Evolutionary conservation across 1,140 invertebrate genomes (phyloP), one percentile per base, ranked within the genome.

Genomic region (Andricus grossulariae): DNA sequence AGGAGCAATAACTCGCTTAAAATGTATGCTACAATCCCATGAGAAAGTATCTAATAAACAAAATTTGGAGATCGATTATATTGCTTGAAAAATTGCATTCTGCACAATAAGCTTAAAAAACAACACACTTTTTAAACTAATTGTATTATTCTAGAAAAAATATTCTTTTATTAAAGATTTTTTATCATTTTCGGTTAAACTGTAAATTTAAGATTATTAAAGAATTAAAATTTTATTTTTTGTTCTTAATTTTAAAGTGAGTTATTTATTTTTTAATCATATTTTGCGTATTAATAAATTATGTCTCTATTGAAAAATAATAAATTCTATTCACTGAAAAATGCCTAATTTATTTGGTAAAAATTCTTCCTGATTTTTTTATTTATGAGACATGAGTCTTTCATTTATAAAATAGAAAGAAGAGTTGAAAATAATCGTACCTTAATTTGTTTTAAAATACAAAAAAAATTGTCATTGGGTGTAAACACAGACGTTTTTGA

Each of bases 41-140:
- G 25, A 66, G 39, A 39, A 66, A 66, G n/a, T 25, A 60, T 39
- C 13, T 39, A 39, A 39, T n/a, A 39, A 25, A 15, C 32, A 32
- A 39, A 66, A 66, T 66, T 66, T 66, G 39, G 57, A 66, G 57
- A 39, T 66, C 57, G 32, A 39, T 66, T n/a, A 66, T 39, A 66
- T 2, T 39, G 57, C 32, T 66, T 66, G 25, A 66, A 39, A 66
- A 66, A 39, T 15, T 66, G 21, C 60, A 66, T 66, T 66, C 25
- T 66, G 60, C 45, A 45, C 25, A 66, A 66, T 39, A 21, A 25
- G 60, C 15, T 15, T 39, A 39, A 12, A 32, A n/a, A 39, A 39
- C 1, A n/a, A 18, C 15, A n/a, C 32, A 13, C 16, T 60, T 45
- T 66, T n/a, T n/a, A 66, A 39, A 66, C 3, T n/a, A 45, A 16